Evolutionary conservation across 2,797 vertebrate species (phyloP).

Genomic region (Kryptopterus vitreolus): DNA sequence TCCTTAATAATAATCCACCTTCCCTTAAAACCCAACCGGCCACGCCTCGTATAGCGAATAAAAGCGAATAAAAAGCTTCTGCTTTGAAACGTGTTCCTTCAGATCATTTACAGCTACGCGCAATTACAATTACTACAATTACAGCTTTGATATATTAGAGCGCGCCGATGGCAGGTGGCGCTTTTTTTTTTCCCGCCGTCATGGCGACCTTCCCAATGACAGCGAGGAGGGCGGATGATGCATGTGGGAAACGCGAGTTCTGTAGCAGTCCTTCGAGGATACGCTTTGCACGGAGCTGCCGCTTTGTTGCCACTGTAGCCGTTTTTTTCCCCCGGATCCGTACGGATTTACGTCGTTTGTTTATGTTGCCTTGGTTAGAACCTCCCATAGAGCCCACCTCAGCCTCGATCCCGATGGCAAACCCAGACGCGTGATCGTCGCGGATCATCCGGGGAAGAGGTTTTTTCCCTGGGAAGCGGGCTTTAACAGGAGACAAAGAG

Average conservation of each 20-base stretch:
- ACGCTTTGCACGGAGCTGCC: conserved; percentile 40
- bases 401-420: conserved; percentile 34
- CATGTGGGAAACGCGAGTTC: conserved; percentile 46
- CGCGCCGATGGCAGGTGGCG: conserved; percentile 50
- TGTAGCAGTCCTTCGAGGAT: conserved; percentile 48
- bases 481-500: conserved; percentile 18
- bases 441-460: conserved; percentile 22
- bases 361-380: conserved; percentile 42
- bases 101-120: conserved; percentile 49
- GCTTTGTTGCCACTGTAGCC: conserved; percentile 37
- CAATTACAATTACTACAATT: conserved; percentile 54
- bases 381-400: conserved; percentile 23
- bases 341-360: conserved; percentile 44
- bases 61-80: conserved; percentile 50
- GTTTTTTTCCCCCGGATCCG: conserved; percentile 21
- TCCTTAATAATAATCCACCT: conserved; percentile 34
- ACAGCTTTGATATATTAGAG: conserved; percentile 55
- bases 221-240: no score
- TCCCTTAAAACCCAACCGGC: conserved; percentile 22
- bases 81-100: conserved; percentile 53
- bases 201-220: conserved; percentile 33
- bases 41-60: conserved; percentile 48
- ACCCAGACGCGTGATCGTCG: not conserved
- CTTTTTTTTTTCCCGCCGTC: conserved; percentile 42
- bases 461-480: conserved; percentile 13